These are phyloP conservation scores for Sebastes oblongus DNA, from an alignment of 2,797 vertebrate genomes.

Conservation along the genomic window DNA sequence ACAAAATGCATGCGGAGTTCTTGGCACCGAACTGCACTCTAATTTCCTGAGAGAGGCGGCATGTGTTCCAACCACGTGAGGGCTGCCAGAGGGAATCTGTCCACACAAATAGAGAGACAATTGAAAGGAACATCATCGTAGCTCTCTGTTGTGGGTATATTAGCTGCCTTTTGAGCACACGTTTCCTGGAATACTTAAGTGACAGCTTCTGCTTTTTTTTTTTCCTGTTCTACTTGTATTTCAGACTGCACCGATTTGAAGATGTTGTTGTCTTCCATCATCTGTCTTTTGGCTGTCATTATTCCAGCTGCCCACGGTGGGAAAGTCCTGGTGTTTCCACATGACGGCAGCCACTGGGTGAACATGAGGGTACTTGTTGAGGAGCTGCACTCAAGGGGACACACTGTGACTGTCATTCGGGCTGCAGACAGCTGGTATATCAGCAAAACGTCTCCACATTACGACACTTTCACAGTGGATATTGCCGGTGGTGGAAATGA, in stretches of 20 bases:
- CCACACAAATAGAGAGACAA: neutral
- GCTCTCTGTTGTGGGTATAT: neutral
- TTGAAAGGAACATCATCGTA: neutral
- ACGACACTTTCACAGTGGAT: constrained; percentile 40
- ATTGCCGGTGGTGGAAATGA: constrained; percentile 32
- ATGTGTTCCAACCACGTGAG: constrained; percentile 14
- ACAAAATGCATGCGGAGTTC: constrained; percentile 1
- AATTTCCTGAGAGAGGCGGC: constrained; percentile 24
- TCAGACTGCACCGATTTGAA: constrained; percentile 16
- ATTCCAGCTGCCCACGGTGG: neutral
- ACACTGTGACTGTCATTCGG: constrained; percentile 57
- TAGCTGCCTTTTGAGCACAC: neutral
- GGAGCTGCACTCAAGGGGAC: constrained; percentile 52
- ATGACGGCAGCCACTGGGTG: constrained; percentile 71
- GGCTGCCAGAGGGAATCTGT: neutral
- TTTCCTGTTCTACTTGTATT: neutral
- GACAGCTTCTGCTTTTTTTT: neutral
- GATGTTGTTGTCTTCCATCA: constrained; percentile 31
- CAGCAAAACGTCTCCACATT: constrained; percentile 45
- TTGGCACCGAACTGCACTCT: constrained; percentile 15
- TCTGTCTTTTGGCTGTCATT: constrained; percentile 11
- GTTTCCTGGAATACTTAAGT: neutral
- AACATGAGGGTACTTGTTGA: constrained; percentile 65
- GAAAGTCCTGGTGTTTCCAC: constrained; percentile 53
- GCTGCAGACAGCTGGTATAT: constrained; percentile 65